A percentile compares a stretch with the other conserved stretches of the same genome.
Evolutionary conservation across 2,888 invertebrate genomes (phyloP).

Genomic region (Epistrophe grossulariae): DNA sequence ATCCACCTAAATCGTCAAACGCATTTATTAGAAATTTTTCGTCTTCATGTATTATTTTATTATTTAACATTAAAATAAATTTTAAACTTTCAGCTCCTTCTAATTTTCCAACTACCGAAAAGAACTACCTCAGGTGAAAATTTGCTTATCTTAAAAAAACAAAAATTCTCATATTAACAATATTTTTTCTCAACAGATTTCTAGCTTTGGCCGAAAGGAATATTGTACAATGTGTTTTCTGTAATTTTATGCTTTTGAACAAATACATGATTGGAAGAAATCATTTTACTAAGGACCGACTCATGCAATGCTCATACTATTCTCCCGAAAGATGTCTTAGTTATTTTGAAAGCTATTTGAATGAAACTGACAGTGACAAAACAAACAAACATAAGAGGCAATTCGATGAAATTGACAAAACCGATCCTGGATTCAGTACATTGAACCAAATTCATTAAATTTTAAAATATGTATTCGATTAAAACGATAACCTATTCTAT

Average conservation of each 20-base stretch:
- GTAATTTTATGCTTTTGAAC: constrained; percentile 62
- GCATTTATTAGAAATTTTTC: not conserved
- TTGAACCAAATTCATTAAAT: constrained; percentile 66
- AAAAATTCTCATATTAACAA: not conserved
- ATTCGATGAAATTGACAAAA: constrained; percentile 71
- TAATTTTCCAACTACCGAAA: constrained; percentile 39
- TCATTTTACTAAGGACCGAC: constrained; percentile 56
- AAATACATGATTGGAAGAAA: constrained; percentile 65
- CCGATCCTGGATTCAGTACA: constrained; percentile 65
- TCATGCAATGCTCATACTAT: constrained; percentile 65
- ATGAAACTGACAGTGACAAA: constrained; percentile 55
- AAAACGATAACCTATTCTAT: not conserved
- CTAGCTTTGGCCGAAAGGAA: constrained; percentile 64
- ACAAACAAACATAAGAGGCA: constrained; percentile 62
- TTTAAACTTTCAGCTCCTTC: constrained; percentile 39
- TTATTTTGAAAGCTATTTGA: constrained; percentile 69
- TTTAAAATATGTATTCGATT: not conserved
- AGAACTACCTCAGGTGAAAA: constrained; percentile 61
- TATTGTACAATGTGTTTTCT: constrained; percentile 63
- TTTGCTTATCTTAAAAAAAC: not conserved
- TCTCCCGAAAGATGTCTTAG: constrained; percentile 62
- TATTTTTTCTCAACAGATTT: constrained; percentile 29
- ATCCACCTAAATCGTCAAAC: not conserved
- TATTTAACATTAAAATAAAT: not conserved
- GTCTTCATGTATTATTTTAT: not conserved